Conservation (phyloP, 2,797 vertebrate species). For the Sandelia bainsii region DNA sequence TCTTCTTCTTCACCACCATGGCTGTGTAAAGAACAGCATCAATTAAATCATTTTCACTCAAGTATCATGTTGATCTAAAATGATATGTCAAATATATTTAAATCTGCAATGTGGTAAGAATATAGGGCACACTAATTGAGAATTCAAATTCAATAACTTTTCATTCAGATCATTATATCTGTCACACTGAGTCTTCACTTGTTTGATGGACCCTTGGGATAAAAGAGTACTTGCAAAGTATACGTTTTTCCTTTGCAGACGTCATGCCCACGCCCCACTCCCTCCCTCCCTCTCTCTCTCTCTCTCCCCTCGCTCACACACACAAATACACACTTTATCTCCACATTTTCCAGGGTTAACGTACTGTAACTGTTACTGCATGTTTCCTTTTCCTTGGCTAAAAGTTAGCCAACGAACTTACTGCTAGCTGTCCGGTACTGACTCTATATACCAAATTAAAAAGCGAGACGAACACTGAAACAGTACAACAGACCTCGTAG, state of each 20-base stretch:
- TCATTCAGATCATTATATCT: background rate
- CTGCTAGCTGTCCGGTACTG: conserved; percentile 10
- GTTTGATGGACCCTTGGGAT: background rate
- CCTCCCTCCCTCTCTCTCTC: no score
- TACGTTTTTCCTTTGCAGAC: background rate
- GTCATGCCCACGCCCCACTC: no score
- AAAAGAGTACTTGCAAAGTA: background rate
- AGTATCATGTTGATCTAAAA: background rate
- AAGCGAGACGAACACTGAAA: background rate
- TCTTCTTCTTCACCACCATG: conserved; percentile 96
- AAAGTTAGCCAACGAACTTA: background rate
- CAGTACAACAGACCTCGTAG: background rate
- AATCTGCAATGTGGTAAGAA: background rate
- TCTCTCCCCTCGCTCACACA: background rate
- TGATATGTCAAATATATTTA: background rate
- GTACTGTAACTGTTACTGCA: background rate
- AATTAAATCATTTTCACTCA: background rate
- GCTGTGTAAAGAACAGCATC: conserved; percentile 9
- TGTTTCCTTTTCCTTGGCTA: background rate
- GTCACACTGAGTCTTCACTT: background rate
- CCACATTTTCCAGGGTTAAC: background rate
- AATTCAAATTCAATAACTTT: background rate
- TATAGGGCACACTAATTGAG: background rate
- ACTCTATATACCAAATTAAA: background rate
- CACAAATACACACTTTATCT: background rate